Conservation (phyloP, 2,113 vertebrate species). For the Mobula birostris region DNA sequence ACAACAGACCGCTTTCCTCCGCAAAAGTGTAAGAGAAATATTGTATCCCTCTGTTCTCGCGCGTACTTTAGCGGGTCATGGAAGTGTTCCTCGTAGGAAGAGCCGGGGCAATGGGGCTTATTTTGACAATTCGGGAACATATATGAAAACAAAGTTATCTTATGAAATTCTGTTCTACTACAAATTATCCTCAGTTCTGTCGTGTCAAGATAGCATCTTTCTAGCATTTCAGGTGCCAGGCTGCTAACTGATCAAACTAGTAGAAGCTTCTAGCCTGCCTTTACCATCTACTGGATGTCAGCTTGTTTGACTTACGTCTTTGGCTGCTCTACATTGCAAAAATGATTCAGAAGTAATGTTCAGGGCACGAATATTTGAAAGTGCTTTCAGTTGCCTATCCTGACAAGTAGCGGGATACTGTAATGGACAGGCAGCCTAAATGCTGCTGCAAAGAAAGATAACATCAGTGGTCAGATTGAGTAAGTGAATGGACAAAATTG, state of each 20-base stretch:
- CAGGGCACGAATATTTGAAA: background rate
- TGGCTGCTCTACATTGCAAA: background rate
- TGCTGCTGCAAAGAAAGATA: background rate
- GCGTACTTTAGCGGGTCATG: too few relatives aligned
- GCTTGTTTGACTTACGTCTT: background rate
- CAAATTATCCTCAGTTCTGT: background rate
- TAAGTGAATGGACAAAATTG: background rate
- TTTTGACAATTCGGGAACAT: background rate
- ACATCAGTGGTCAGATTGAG: background rate
- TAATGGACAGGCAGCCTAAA: background rate
- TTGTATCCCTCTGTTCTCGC: background rate
- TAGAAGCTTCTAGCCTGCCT: background rate
- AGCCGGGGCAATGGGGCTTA: background rate
- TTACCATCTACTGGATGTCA: background rate
- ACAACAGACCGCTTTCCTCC: background rate
- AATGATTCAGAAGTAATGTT: background rate
- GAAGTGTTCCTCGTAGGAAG: background rate
- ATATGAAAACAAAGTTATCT: background rate
- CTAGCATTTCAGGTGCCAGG: too few relatives aligned
- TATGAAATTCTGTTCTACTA: background rate
- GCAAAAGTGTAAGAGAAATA: background rate
- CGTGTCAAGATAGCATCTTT: background rate
- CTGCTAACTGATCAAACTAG: background rate
- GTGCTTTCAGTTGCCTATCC: background rate
- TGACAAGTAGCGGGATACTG: background rate